Evolutionary conservation across 1,140 invertebrate genomes (phyloP), one percentile per base, ranked within the genome.

Genomic region (Pseudomyrmex gracilis): DNA sequence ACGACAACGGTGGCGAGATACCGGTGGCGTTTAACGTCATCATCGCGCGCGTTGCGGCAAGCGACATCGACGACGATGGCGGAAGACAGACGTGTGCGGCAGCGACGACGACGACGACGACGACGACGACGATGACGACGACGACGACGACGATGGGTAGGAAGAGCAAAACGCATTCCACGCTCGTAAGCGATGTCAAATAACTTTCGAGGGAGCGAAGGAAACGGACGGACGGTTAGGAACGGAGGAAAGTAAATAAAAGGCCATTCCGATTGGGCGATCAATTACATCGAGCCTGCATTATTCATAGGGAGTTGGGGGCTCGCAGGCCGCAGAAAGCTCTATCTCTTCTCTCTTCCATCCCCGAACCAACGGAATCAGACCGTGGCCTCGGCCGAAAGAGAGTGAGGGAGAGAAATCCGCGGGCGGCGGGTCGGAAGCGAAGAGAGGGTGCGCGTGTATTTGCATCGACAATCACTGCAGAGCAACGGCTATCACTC

Each of bases 231-330:
- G 89, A 84, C 86, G 84, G 85, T 85, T 89, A 89, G 88, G 85
- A 93, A 90, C 86, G 90, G 91, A 93, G 91, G 90, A 93, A 93
- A 92, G 93, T 94, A 94, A 94, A 94, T 94, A 94, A 94, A 94
- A 93, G 93, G 93, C 93, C 92, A 93, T 94, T 94, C 93, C 93
- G 91, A 94, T 94, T 93, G 93, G 93, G 91, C 92, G 93, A 94
- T 94, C 93, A 94, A 94, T 94, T 94, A 94, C 93, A 93, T 93
- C 88, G 89, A 90, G 92, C 87, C 88, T 94, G 93, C 93, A 94
- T 94, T 94, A 94, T 94, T 94, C 93, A 94, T 94, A 91, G 92
- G 90, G 92, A 91, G 88, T 87, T 90, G 89, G 91, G 90, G 34
- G 34, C 34, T 34, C 89, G 90, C 92, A 92, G 91, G 90, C 92